Evolutionary conservation across 2,113 vertebrate genomes (phyloP).

Genomic region (Brachyhypopomus occidentalis): DNA sequence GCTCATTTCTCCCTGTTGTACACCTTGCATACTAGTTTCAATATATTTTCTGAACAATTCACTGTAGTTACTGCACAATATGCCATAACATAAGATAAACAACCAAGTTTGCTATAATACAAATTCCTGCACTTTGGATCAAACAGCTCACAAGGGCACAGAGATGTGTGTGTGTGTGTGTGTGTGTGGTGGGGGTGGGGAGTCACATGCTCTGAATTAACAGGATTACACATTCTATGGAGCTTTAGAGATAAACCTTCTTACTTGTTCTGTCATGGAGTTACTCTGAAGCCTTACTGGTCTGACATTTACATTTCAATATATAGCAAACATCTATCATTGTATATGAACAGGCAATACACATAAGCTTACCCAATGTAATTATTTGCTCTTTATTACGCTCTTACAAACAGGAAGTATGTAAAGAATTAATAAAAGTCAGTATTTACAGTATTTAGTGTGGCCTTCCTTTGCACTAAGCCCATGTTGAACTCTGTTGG

Average conservation of each 20-base stretch:
- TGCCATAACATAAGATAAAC: background rate
- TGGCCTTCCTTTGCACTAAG: too few relatives aligned
- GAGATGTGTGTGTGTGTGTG: too few relatives aligned
- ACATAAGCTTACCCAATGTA: too few relatives aligned
- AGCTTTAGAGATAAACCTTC: constrained; percentile 73
- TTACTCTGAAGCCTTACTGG: constrained; percentile 69
- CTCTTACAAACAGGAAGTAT: too few relatives aligned
- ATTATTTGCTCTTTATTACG: too few relatives aligned
- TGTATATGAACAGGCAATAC: background rate
- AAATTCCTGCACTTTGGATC: background rate
- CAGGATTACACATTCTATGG: constrained; percentile 72
- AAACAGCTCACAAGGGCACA: background rate
- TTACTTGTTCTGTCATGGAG: constrained; percentile 63
- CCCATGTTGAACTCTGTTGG: too few relatives aligned
- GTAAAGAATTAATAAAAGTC: too few relatives aligned
- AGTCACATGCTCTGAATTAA: constrained; percentile 64
- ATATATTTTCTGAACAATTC: too few relatives aligned
- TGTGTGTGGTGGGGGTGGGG: too few relatives aligned
- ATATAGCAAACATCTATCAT: background rate
- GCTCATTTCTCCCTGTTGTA: too few relatives aligned
- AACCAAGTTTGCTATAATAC: background rate
- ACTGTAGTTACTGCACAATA: background rate
- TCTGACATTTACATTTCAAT: constrained; percentile 52
- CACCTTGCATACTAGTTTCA: too few relatives aligned
- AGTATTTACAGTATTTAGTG: too few relatives aligned